Base-by-base conservation (phyloP, 2,113 vertebrate genomes). In the Xenus cinereus region DNA sequence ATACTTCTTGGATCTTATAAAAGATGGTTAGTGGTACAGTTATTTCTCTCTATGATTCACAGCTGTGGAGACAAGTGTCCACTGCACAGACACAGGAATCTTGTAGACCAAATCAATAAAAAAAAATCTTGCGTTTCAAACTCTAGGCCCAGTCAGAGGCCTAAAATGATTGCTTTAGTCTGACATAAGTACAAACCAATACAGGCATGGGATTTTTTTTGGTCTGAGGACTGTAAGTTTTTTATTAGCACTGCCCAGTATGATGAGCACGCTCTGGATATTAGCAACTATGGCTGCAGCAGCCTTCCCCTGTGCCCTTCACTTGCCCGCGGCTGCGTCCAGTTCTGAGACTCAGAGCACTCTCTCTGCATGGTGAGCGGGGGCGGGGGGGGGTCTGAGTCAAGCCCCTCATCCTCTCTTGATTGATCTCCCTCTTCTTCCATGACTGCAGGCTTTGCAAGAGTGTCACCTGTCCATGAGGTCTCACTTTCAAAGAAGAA, bases 281-380 rank as follows among this genome's bases (percentile, higher is more conserved):
- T 1, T 23, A 24, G 5, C 24, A 81, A 21, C 20, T 18, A 41
- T 1, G 7, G 10, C 18, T 67, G 30, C 22, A 84, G 43, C 22
- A 64, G 6, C 32, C 12, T 48, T 66, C 24, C 11, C 7, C 8
- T 33, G 9, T 2, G 2, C 22, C 22, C 19, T 74, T 48, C 35
- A 46, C 15, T 39, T 35, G 15, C 22, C 19, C 2, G 0, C 0
- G 0, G 8, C 41, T 45, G 17, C 27, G 21, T 32, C 37, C 32
- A 14, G 24, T 39, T 72, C 45, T 41, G 45, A 41, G 45, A 41
- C 32, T 64, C 0, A 0, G 33, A 63, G 19, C 4, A 9, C 18
- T 46, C 3, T 28, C 24, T 75, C 56, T 43, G 12, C 11, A 27
- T 0, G 0, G 9, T 48, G 45, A 43, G 26, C 14, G 35, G 30